phyloP scores from a whole-genome alignment of 2,888 invertebrate genomes.

The Gerris lacustris region DNA sequence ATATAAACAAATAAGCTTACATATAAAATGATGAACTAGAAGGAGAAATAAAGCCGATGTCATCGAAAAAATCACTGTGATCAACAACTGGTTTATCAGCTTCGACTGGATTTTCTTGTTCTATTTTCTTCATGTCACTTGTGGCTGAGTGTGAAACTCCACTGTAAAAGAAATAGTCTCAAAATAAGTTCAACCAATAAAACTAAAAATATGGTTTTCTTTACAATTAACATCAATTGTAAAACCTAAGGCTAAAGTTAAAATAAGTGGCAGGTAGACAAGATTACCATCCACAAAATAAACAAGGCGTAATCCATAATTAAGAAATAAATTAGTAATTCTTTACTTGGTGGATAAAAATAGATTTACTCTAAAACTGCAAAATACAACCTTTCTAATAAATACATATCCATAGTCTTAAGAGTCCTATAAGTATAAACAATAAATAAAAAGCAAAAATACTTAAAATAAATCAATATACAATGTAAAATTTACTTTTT shows the following conservation, averaged over 20 bases:
- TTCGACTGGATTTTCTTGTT: conserved; percentile 57
- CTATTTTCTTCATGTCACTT: conserved; percentile 80
- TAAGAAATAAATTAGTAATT: no score
- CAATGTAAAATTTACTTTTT: conserved; percentile 39
- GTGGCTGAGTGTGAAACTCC: conserved; percentile 75
- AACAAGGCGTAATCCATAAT: no score
- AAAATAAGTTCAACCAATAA: no score
- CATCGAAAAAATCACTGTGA: conserved; percentile 44
- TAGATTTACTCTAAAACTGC: no score
- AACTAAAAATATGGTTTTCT: no score
- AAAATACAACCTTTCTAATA: no score
- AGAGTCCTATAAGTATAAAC: neutral
- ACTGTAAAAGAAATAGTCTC: conserved; percentile 34
- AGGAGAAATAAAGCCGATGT: conserved; percentile 39
- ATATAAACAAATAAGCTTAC: conserved; percentile 32
- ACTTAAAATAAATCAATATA: neutral
- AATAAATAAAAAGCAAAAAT: neutral
- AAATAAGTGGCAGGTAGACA: no score
- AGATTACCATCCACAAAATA: no score
- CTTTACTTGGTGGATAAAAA: no score
- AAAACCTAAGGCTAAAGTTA: no score
- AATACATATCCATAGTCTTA: no score
- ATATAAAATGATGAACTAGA: conserved; percentile 50
- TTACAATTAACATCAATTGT: no score
- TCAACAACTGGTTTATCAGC: conserved; percentile 31